Evolutionary conservation across 30 jellyfish, hydroid and myxozoan species (phyloP).

Genomic region (Aurelia aurita): DNA sequence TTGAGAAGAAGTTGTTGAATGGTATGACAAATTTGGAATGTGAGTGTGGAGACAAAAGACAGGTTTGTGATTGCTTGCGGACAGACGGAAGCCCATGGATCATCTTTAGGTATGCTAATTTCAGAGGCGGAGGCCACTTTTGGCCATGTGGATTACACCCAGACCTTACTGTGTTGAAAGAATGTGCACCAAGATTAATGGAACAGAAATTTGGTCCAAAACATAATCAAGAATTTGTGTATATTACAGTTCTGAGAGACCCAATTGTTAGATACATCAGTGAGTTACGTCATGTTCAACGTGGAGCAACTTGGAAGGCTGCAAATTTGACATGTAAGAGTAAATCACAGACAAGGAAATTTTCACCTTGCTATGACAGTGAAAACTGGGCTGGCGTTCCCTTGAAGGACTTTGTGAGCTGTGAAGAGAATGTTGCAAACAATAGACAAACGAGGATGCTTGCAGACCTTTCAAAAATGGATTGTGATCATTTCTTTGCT

Average conservation of each 20-base stretch:
- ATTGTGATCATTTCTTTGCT: conserved; percentile 38
- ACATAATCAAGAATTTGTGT: conserved; percentile 38
- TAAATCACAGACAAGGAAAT: not conserved
- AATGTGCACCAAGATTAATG: conserved; percentile 77
- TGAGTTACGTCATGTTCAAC: conserved; percentile 91
- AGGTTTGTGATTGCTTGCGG: conserved; percentile 74
- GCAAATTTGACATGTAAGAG: conserved; percentile 72
- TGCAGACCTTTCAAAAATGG: conserved; percentile 66
- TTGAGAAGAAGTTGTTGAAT: conserved; percentile 62
- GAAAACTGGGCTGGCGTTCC: conserved; percentile 58
- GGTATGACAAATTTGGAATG: conserved; percentile 65
- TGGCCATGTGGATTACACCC: conserved; percentile 99
- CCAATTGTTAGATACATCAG: conserved; percentile 86
- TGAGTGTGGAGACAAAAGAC: conserved; percentile 25
- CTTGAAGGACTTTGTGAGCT: conserved; percentile 55
- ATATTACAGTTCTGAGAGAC: conserved; percentile 76
- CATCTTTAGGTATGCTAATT: conserved; percentile 75
- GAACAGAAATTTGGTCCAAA: conserved; percentile 3
- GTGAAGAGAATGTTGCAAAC: conserved; percentile 76
- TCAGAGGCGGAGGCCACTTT: not conserved
- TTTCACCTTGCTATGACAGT: conserved; percentile 68
- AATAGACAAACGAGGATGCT: conserved; percentile 95
- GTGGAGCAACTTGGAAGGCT: conserved; percentile 91
- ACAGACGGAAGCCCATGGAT: conserved; percentile 77
- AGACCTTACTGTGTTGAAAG: conserved; percentile 60